phyloP scores from a whole-genome alignment of 1,140 invertebrate species.

The Drosophila sechellia region DNA sequence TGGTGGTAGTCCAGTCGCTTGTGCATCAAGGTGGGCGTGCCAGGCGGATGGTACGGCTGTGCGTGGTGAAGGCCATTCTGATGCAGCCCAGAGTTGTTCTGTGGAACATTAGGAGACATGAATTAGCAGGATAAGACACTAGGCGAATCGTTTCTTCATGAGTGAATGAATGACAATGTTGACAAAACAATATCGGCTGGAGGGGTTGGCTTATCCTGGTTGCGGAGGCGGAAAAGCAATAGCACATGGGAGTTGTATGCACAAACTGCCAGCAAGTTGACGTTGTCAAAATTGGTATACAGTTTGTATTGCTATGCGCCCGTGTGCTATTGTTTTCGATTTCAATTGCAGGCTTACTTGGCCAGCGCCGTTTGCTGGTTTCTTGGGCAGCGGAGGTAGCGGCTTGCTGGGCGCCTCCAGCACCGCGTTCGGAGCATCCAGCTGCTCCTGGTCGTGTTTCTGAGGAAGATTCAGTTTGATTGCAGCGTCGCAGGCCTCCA shows the following conservation, averaged over 20 bases:
- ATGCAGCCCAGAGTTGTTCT: conserved; percentile 62
- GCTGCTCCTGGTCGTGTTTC: conserved; percentile 1
- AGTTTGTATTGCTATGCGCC: background rate
- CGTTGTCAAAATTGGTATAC: background rate
- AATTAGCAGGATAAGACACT: background rate
- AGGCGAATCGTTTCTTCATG: conserved; percentile 1
- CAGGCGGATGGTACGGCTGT: conserved; percentile 77
- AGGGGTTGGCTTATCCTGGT: conserved; percentile 53
- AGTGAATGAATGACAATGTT: conserved; percentile 32
- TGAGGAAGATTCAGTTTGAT: conserved; percentile 5
- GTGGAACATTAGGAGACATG: background rate
- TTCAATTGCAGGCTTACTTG: conserved; percentile 41
- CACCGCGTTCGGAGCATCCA: conserved; percentile 1
- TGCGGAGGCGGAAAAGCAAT: conserved; percentile 5
- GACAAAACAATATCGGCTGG: conserved; percentile 66
- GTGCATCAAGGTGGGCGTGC: conserved; percentile 66
- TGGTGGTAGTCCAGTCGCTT: conserved; percentile 74
- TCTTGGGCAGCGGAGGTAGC: conserved; percentile 70
- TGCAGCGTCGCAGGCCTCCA: conserved; percentile 71
- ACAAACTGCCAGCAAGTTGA: background rate
- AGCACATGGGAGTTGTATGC: background rate
- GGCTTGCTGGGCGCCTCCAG: conserved; percentile 70
- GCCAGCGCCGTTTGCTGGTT: conserved; percentile 39
- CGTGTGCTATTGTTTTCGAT: conserved; percentile 9
- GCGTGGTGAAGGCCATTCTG: conserved; percentile 77